Percentiles rank a stretch among this genome's conserved stretches.
Conservation (phyloP, 1,140 invertebrate genomes). For the Tetramorium alpestre region DNA sequence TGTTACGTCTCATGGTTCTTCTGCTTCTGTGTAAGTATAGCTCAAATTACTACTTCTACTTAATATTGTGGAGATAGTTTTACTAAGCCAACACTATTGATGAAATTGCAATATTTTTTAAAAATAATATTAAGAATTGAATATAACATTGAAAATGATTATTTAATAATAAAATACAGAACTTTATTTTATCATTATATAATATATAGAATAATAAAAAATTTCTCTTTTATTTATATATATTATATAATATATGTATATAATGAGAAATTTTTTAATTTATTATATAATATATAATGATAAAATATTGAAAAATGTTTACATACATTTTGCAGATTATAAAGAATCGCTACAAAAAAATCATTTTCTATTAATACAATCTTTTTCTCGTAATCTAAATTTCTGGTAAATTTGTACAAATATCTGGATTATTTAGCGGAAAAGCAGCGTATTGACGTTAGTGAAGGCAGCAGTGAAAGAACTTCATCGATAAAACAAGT, state of each 20-base stretch:
- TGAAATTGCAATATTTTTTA: not conserved
- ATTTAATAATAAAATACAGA: not conserved
- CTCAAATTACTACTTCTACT: not conserved
- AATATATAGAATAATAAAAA: not conserved
- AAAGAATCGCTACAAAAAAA: not conserved
- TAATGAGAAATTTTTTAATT: not conserved
- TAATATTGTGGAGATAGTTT: not conserved
- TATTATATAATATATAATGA: not conserved
- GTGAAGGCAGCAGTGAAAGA: not conserved
- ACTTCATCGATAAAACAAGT: not conserved
- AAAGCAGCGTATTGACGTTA: not conserved
- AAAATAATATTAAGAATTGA: not conserved
- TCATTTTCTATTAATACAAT: not conserved
- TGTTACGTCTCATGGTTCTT: conserved; percentile 75
- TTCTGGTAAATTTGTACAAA: not conserved
- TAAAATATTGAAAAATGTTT: not conserved
- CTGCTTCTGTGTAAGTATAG: conserved; percentile 81
- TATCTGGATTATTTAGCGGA: not conserved
- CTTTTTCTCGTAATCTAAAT: not conserved
- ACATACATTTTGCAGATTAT: not conserved
- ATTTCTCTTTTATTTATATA: too few relatives aligned
- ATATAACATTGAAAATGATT: not conserved
- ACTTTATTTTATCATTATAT: not conserved
- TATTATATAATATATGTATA: not conserved
- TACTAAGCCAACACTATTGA: not conserved